Evolutionary conservation across 2,888 invertebrate species (phyloP).

Genomic region (Coronaproctus castanopsis): DNA sequence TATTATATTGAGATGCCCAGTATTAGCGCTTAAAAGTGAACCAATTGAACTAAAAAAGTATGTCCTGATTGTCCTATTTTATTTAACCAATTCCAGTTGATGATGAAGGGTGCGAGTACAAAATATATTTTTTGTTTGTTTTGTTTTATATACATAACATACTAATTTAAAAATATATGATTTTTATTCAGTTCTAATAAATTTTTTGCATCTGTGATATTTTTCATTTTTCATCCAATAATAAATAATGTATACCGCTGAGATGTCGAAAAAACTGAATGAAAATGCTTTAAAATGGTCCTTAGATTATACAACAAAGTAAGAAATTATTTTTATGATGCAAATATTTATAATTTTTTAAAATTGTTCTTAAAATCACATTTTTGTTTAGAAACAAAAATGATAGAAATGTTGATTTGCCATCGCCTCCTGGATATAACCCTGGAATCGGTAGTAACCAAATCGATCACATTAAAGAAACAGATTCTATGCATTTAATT

Average conservation of each 20-base stretch:
- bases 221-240: neutral
- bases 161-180: too few species aligned
- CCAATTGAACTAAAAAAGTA: too few species aligned
- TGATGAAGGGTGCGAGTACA: too few species aligned
- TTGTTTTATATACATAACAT: neutral
- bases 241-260: neutral
- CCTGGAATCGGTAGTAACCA: constrained; percentile 48
- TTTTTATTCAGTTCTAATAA: too few species aligned
- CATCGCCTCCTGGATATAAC: constrained; percentile 66
- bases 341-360: constrained; percentile 7
- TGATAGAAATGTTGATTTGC: constrained; percentile 21
- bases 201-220: neutral
- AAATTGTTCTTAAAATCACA: neutral
- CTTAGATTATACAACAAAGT: constrained; percentile 9
- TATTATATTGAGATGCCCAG: too few species aligned
- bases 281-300: constrained; percentile 10
- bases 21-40: too few species aligned
- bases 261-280: constrained; percentile 7
- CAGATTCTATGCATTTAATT: constrained; percentile 61
- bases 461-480: constrained; percentile 59
- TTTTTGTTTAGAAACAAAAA: constrained; percentile 18
- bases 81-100: too few species aligned
- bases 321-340: neutral
- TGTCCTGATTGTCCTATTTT: too few species aligned
- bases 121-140: neutral